Evolutionary conservation across 1,140 invertebrate genomes (phyloP).

Genomic region (Hycleus cichorii): DNA sequence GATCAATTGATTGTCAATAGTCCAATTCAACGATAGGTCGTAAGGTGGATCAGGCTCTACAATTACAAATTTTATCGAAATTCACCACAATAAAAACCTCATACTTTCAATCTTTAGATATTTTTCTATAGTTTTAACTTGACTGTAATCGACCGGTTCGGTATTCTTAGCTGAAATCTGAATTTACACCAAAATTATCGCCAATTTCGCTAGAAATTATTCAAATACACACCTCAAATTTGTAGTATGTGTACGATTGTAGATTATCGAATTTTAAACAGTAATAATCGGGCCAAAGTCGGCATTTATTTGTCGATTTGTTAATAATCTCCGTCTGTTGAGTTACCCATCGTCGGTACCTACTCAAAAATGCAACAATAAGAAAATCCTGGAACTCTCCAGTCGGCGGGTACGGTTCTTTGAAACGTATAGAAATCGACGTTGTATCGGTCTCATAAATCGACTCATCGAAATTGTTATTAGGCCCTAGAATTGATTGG

Average conservation of each 20-base stretch:
- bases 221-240: not conserved
- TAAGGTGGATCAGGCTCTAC: conserved; percentile 5
- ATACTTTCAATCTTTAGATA: not conserved
- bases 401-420: not conserved
- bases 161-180: not conserved
- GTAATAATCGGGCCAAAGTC: not conserved
- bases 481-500: not conserved
- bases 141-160: not conserved
- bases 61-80: not conserved
- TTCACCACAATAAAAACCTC: not conserved
- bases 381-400: not conserved
- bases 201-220: too few relatives aligned
- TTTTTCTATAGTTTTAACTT: not conserved
- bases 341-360: too few relatives aligned
- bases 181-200: too few relatives aligned
- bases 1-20: conserved; percentile 1
- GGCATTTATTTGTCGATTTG: not conserved
- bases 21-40: not conserved
- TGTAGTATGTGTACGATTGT: not conserved
- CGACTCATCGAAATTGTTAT: not conserved
- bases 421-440: not conserved
- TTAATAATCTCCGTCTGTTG: too few relatives aligned
- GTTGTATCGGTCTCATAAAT: not conserved
- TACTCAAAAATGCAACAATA: not conserved
- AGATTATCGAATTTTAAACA: not conserved